Evolutionary conservation across 2,113 vertebrate genomes (phyloP), one percentile per base, ranked within the genome.

Genomic region (Callaeas wilsoni): DNA sequence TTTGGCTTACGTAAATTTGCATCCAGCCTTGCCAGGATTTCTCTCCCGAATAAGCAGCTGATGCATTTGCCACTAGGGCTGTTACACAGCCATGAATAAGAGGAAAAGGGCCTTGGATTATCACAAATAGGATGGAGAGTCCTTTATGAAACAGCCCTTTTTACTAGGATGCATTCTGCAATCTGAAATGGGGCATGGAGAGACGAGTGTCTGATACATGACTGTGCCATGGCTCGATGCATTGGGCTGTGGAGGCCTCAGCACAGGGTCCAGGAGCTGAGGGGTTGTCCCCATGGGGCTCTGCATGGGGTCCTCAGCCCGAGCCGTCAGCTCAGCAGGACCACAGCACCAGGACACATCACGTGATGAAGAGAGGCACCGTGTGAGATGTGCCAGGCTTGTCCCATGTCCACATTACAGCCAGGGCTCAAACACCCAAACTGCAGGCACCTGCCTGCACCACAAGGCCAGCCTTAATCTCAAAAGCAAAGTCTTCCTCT

Each of bases 21-120:
- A 11, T 50, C 86, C 85, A 91, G 30, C 42, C 47, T 46, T 77
- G 86, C 90, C 82, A 93, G 68, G 64, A 88, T 88, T 88, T 94
- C 50, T 85, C 74, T 94, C 49, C 10, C 0, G 1, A 59, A n/a
- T 32, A 82, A 84, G 63, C 82, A 87, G 81, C 64, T 84, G 87
- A 74, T 87, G 44, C 19, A 41, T 87, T 89, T 87, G 67, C 74
- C 53, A 85, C 82, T 16, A 69, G 46, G 67, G 33, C 55, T 90
- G 82, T 88, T 88, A 60, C 10, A 8, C 23, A 69, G 75, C 42
- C 26, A 0, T 39, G 79, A 77, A 63, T 21, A 77, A 59, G 60
- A 93, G 57, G 50, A 80, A 52, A 57, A 90, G 53, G 41, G 17
- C 46, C 95, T 86, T 86, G 71, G 46, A 44, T 87, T 75, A 21